These are phyloP conservation scores for Vidua macroura DNA, from an alignment of 2,113 vertebrate genomes.

Conservation along the genomic window DNA sequence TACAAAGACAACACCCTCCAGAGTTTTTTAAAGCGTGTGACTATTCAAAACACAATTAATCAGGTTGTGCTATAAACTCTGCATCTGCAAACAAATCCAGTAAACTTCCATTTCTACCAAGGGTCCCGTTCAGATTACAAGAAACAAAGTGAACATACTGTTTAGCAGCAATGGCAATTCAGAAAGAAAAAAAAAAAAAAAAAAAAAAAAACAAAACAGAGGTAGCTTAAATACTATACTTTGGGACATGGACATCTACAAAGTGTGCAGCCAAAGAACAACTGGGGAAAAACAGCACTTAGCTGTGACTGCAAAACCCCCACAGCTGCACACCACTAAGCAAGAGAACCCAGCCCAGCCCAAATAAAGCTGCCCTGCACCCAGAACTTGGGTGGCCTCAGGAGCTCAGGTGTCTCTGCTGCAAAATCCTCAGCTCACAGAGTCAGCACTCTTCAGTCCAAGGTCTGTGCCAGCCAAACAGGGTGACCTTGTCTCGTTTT, in stretches of 20 bases:
- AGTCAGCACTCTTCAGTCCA: accelerated
- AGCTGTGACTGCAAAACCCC: not conserved
- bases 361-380: not conserved
- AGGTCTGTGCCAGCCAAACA: not conserved
- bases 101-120: not conserved
- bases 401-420: not conserved
- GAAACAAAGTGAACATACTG: not conserved
- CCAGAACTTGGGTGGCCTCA: not conserved
- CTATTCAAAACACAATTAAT: not conserved
- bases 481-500: not conserved
- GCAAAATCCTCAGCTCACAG: not conserved
- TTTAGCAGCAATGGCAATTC: not conserved
- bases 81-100: not conserved
- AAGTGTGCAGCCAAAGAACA: not conserved
- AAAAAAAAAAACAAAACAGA: not conserved
- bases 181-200: not conserved
- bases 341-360: not conserved
- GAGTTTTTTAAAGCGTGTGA: not conserved
- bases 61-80: not conserved
- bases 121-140: not conserved
- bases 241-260: not conserved
- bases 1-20: not conserved
- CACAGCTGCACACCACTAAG: not conserved
- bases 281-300: accelerated
- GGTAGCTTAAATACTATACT: not conserved